Base-by-base conservation (phyloP, 2,113 vertebrate species). In the Hippocampus guttulatus region DNA sequence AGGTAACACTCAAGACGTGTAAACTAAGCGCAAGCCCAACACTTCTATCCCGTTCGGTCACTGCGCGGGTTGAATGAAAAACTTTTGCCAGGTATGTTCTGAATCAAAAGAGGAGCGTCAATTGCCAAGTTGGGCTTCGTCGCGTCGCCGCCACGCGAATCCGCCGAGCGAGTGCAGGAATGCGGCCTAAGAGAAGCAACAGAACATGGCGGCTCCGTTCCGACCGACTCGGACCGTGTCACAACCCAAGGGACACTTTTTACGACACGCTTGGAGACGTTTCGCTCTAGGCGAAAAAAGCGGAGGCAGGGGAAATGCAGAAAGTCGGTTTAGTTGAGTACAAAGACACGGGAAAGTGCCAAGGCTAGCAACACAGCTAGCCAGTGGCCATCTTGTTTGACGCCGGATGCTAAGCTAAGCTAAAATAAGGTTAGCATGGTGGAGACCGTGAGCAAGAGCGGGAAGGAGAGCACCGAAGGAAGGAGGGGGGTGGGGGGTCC, bases 361-460 rank as follows among this genome's bases (percentile, higher is more conserved):
- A 87, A 65, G 64, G 40, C 62, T 81, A 80, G 86, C 84, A 74
- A 81, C 81, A 21, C 8, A 14, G 78, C 77, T 87, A 88, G 80
- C 86, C 88, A 84, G 92, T 88, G 88, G 92, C 92, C 92, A 93
- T 93, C 91, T 93, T 93, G 92, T 92, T 90, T 91, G 79, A 82
- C 78, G 74, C 30, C 62, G 64, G 45, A 30, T 25, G 78, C 84
- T 77, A 82, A 67, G 63, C 83, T 65, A 40, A 15, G 76, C 83
- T 77, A 82, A 73, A 81, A 77, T 78, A 78, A 64, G 73, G 21
- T 23, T 54, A 77, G 84, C 84, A 58, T 21, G 43, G 70, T 71
- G 68, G 9, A 68, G 83, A 80, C 76, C 86, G 80, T 76, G 80
- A 84, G 79, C 80, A 76, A 75, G 80, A 60, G 84, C 72, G 77